These are phyloP conservation scores for Brachypalpus laphriformis DNA, from an alignment of 2,888 invertebrate genomes.

Conservation along the genomic window DNA sequence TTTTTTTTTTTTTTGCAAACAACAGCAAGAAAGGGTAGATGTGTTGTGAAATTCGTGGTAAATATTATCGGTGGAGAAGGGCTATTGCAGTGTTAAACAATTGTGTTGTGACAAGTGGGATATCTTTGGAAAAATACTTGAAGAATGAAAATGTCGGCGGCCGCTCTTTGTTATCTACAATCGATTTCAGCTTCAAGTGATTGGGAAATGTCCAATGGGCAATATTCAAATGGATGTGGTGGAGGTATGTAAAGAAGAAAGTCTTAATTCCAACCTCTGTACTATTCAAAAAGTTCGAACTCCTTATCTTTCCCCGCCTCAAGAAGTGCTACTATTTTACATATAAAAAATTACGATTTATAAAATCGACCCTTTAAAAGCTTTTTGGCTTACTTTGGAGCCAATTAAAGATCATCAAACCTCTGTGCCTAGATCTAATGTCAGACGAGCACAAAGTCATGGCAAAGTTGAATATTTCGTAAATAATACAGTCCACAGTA, in stretches of 20 bases:
- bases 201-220: constrained; percentile 75
- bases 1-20: background rate
- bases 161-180: constrained; percentile 75
- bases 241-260: constrained; percentile 30
- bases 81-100: constrained; percentile 7
- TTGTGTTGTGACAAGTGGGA: background rate
- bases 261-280: too few relatives aligned
- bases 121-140: background rate
- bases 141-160: constrained; percentile 75
- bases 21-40: constrained; percentile 22
- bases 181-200: constrained; percentile 71
- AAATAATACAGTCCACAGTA: too few relatives aligned
- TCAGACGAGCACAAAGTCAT: too few relatives aligned
- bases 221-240: constrained; percentile 21
- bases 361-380: too few relatives aligned
- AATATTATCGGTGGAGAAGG: background rate
- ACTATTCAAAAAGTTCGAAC: background rate
- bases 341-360: too few relatives aligned
- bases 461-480: too few relatives aligned
- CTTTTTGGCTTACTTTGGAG: too few relatives aligned
- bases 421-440: too few relatives aligned
- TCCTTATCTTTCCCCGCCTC: too few relatives aligned
- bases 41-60: constrained; percentile 1
- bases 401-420: too few relatives aligned
- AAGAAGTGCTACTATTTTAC: too few relatives aligned